Percentiles rank a stretch among this genome's conserved stretches.
phyloP scores from a whole-genome alignment of 2,113 vertebrate genomes.

The Eolophus roseicapilla region DNA sequence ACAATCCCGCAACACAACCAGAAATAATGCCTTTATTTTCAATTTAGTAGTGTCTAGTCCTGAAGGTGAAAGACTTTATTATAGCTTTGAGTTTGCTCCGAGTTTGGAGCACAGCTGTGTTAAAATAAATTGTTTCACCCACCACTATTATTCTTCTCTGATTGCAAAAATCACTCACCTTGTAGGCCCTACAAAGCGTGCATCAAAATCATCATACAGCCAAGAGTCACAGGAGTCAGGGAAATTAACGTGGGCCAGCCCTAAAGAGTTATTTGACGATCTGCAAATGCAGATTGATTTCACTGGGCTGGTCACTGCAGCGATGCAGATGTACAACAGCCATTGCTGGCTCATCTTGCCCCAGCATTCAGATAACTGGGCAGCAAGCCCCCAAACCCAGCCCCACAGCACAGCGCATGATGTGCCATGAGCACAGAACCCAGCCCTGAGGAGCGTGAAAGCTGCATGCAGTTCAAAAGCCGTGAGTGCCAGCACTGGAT shows the following conservation, averaged over 20 bases:
- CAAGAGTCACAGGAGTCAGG: neutral
- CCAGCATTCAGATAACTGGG: neutral
- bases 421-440: neutral
- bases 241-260: neutral
- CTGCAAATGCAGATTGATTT: neutral
- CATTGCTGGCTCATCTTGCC: neutral
- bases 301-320: neutral
- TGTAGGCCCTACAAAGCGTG: neutral
- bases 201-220: neutral
- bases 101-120: neutral
- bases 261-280: neutral
- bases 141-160: neutral
- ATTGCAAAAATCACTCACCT: neutral
- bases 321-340: neutral
- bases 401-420: neutral
- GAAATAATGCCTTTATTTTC: neutral
- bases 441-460: neutral
- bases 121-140: neutral
- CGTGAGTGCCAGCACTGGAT: neutral
- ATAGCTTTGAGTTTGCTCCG: neutral
- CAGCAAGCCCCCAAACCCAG: neutral
- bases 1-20: neutral
- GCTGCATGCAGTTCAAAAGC: neutral
- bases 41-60: neutral
- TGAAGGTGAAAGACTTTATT: slow-evolving; percentile 7